Evolutionary conservation across 2,888 invertebrate genomes (phyloP).

Genomic region (Tromatobia lineatoria): DNA sequence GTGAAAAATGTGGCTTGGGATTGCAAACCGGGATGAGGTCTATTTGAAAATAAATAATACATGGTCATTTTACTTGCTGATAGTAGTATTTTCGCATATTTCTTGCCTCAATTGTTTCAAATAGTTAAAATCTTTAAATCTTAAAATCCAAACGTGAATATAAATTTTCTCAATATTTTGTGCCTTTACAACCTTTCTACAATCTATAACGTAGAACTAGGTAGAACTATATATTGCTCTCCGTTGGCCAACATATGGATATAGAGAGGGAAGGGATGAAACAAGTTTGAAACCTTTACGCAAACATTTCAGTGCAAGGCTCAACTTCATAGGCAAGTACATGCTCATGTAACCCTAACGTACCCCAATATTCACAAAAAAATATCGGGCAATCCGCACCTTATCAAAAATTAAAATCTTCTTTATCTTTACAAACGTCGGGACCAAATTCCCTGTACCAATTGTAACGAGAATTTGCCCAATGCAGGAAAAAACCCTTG

Average conservation of each 20-base stretch:
- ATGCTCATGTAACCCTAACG: conserved; percentile 32
- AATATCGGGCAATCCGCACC: conserved; percentile 18
- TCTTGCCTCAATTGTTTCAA: no score
- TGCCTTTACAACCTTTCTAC: background rate
- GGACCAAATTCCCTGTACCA: conserved; percentile 20
- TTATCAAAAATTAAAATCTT: no score
- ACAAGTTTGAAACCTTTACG: conserved; percentile 22
- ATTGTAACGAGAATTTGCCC: no score
- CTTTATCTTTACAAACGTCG: no score
- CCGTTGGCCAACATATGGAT: conserved; percentile 35
- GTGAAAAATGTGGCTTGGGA: no score
- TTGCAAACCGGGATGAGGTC: no score
- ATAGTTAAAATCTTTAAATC: background rate
- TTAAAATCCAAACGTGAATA: background rate
- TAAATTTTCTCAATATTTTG: background rate
- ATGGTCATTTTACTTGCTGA: no score
- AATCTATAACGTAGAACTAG: conserved; percentile 29
- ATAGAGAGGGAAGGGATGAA: conserved; percentile 33
- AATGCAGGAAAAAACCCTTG: no score
- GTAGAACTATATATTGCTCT: conserved; percentile 20
- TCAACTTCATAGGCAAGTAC: conserved; percentile 39
- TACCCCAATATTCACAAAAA: background rate
- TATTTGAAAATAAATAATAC: no score
- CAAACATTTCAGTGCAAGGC: background rate
- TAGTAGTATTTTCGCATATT: no score